These are phyloP conservation scores for Conchocele bisecta DNA, from an alignment of 2,888 invertebrate genomes.

Conservation along the genomic window DNA sequence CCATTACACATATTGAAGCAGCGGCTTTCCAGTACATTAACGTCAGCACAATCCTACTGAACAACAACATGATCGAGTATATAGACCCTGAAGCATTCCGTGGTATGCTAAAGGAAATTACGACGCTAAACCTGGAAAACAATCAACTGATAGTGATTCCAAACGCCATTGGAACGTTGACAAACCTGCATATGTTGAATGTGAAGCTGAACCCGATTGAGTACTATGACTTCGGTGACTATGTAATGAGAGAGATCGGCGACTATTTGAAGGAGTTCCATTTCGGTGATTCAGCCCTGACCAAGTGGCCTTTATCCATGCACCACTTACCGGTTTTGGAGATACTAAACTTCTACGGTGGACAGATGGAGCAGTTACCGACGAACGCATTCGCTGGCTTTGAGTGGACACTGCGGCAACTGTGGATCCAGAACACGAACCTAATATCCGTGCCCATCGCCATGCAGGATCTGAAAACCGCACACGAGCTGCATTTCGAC, in stretches of 20 bases:
- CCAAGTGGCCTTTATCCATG: slow-evolving; percentile 48
- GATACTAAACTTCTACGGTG: slow-evolving; percentile 48
- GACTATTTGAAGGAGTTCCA: slow-evolving; percentile 52
- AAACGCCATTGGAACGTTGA: slow-evolving; percentile 28
- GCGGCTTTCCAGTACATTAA: slow-evolving; percentile 46
- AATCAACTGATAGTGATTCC: slow-evolving; percentile 38
- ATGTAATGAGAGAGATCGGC: slow-evolving; percentile 49
- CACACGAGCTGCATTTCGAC: slow-evolving; percentile 56
- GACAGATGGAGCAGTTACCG: slow-evolving; percentile 42
- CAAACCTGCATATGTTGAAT: slow-evolving; percentile 34
- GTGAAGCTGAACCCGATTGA: slow-evolving; percentile 45
- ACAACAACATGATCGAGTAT: slow-evolving; percentile 33
- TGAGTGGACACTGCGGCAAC: slow-evolving; percentile 49
- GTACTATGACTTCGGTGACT: slow-evolving; percentile 17
- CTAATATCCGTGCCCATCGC: slow-evolving; percentile 53
- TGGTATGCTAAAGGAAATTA: slow-evolving; percentile 29
- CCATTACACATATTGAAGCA: slow-evolving; percentile 8
- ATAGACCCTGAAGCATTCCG: slow-evolving; percentile 47
- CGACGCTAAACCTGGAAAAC: slow-evolving; percentile 32
- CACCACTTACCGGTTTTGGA: slow-evolving; percentile 52
- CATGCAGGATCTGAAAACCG: slow-evolving; percentile 42
- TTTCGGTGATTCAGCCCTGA: slow-evolving; percentile 45
- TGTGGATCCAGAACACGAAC: slow-evolving; percentile 51
- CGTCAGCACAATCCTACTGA: slow-evolving; percentile 39
- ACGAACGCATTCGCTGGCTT: slow-evolving; percentile 56